phyloP scores from a whole-genome alignment of 1,140 invertebrate species.

The Linepithema humile region DNA sequence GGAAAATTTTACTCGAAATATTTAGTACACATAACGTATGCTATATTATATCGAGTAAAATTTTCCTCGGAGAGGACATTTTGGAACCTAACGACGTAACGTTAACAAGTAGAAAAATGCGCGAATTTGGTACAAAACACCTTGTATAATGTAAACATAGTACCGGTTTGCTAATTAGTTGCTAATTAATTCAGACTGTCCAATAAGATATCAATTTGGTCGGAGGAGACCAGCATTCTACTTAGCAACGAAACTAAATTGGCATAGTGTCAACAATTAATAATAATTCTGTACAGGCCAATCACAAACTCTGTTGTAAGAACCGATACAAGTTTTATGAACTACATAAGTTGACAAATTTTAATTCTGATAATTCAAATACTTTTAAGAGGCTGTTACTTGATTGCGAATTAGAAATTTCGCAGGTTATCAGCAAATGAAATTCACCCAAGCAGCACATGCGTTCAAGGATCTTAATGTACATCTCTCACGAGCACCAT shows the following conservation, averaged over 20 bases:
- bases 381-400: background rate
- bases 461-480: background rate
- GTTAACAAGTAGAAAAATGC: background rate
- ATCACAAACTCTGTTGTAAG: background rate
- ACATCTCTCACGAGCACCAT: constrained; percentile 6
- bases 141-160: background rate
- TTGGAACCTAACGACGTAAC: no score
- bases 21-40: no score
- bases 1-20: no score
- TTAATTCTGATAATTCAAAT: background rate
- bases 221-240: background rate
- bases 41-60: no score
- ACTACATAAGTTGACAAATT: background rate
- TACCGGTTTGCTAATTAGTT: background rate
- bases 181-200: background rate
- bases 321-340: background rate
- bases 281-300: background rate
- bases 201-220: constrained; percentile 2
- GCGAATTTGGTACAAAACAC: background rate
- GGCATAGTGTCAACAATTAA: background rate
- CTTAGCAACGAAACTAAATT: background rate
- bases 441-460: constrained; percentile 21
- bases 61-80: no score
- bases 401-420: background rate
- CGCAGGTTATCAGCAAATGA: background rate